These are phyloP conservation scores for Drosophila paulistorum DNA, from an alignment of 1,140 invertebrate genomes.

Conservation along the genomic window DNA sequence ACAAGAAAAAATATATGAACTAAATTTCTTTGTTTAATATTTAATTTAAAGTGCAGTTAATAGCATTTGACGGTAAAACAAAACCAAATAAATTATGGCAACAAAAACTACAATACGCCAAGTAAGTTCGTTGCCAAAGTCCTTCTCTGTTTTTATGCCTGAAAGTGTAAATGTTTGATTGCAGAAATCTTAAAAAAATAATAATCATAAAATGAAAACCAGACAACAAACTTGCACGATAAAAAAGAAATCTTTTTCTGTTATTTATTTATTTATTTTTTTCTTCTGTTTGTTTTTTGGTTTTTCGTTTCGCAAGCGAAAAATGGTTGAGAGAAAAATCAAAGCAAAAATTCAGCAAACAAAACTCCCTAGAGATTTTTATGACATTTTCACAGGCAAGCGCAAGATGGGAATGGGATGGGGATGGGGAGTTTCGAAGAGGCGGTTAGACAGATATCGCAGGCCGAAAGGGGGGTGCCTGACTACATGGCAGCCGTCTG, in stretches of 20 bases:
- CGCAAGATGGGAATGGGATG: conserved; percentile 37
- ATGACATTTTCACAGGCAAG: conserved; percentile 77
- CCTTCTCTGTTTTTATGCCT: conserved; percentile 51
- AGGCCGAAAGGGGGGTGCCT: conserved; percentile 24
- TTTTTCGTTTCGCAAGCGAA: conserved; percentile 70
- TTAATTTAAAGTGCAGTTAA: conserved; percentile 74
- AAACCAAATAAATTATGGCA: conserved; percentile 63
- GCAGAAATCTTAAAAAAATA: conserved; percentile 53
- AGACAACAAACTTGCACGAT: conserved; percentile 65
- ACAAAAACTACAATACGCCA: conserved; percentile 12
- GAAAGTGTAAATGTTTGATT: conserved; percentile 43
- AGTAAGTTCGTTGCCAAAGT: conserved; percentile 70
- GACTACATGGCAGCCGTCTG: conserved; percentile 75
- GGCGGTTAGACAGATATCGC: not conserved
- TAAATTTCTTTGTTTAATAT: conserved; percentile 45
- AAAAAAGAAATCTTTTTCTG: conserved; percentile 74
- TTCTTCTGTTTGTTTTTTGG: not conserved
- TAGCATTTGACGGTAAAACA: conserved; percentile 70
- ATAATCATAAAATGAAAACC: conserved; percentile 79
- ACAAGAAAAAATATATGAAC: conserved; percentile 24
- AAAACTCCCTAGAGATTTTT: conserved; percentile 79
- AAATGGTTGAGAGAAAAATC: conserved; percentile 65
- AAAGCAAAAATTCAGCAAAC: conserved; percentile 33
- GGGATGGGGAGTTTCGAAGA: conserved; percentile 16
- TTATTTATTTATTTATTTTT: not conserved